Base-by-base conservation (phyloP, 2,888 invertebrate species). In the Torymus auratus region DNA sequence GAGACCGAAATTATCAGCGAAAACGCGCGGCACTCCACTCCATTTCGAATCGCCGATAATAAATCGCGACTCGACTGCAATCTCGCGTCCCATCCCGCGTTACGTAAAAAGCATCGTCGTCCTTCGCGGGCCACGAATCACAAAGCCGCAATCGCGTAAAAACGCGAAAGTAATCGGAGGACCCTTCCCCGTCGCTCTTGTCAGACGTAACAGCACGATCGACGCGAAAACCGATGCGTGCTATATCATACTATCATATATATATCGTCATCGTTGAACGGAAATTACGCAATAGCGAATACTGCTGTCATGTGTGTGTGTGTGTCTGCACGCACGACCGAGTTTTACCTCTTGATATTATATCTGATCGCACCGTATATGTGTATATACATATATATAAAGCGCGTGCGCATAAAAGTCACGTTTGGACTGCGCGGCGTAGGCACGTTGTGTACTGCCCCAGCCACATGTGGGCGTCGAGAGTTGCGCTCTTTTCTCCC, bases 281-380 rank as follows among this genome's bases (percentile, higher is more conserved):
- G 71, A 71, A 71, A 17, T 78, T 77, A 65, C 78, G 71, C 78
- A 71, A 71, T 5, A 13, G 13, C 41, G 15, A 11, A 5, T 15
- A 28, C n/a, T 23, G 14, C 52, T 58, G 65, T 61, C 28, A 55
- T 12, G 14, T 69, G 2, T 56, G 20, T 23, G 5, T 61, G 11
- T 61, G 23, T 61, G 14, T 61, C 0, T 12, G 11, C 65, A 17
- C 20, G 20, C 20, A n/a, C n/a, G 53, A 67, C 68, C 68, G 68
- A 68, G 55, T 68, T 56, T 55, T 55, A 20, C 56, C 65, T 53
- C 50, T 10, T 41, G 13, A 64, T 41, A 41, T 64, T 11, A 64
- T 64, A 64, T 64, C 62, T 41, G 62, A 64, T 62, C 17, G 61
- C 20, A 61, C 17, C 61, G 61, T 13, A 20, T 23, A 17, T 23